Evolutionary conservation across 2,888 invertebrate genomes (phyloP).

Genomic region (Eupithecia insigniata): DNA sequence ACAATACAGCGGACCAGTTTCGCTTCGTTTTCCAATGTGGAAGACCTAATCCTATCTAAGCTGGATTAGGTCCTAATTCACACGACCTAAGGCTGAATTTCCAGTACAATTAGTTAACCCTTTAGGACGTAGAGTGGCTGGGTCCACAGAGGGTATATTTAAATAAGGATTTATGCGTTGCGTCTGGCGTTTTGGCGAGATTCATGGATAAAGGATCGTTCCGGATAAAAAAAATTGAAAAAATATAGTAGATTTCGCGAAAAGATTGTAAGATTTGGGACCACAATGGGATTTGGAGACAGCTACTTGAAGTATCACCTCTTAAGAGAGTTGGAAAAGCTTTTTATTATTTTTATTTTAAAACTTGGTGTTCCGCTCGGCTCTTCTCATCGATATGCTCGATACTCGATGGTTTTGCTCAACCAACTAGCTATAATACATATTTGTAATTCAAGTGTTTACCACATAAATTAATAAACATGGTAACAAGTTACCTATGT

Average conservation of each 20-base stretch:
- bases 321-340: constrained; percentile 49
- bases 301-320: constrained; percentile 58
- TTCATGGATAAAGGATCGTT: constrained; percentile 77
- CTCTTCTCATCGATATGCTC: too few relatives aligned
- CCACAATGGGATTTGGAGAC: constrained; percentile 63
- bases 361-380: neutral
- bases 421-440: neutral
- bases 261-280: constrained; percentile 63
- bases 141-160: constrained; percentile 71
- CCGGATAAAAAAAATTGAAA: constrained; percentile 64
- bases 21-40: constrained; percentile 52
- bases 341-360: constrained; percentile 31
- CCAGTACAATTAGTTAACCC: constrained; percentile 34
- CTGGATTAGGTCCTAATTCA: constrained; percentile 51
- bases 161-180: constrained; percentile 84
- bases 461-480: neutral
- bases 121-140: constrained; percentile 52
- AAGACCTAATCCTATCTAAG: constrained; percentile 41
- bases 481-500: neutral
- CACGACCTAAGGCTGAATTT: constrained; percentile 49
- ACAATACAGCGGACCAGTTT: constrained; percentile 34
- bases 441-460: neutral
- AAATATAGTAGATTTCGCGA: constrained; percentile 58
- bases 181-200: constrained; percentile 83
- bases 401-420: neutral